These are phyloP conservation scores for Saccopteryx bilineata DNA, from an alignment of 2,113 vertebrate species.

Conservation along the genomic window DNA sequence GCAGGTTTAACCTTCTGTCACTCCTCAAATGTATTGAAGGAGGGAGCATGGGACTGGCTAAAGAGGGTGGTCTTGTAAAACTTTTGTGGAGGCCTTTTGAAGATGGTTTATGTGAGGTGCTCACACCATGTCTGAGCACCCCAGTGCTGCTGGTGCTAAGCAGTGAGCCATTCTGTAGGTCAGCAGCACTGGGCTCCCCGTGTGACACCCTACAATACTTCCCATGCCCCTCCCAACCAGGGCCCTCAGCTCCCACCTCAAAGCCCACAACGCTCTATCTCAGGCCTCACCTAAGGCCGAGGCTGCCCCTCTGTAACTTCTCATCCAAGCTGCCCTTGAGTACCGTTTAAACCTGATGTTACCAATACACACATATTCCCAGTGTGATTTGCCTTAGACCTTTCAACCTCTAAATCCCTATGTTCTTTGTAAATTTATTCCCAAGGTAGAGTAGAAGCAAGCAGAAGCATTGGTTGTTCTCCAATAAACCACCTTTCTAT, in stretches of 20 bases:
- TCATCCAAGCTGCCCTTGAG: not conserved
- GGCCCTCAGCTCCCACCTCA: not conserved
- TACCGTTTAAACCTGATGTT: not conserved
- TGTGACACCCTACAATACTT: not conserved
- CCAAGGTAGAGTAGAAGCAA: not conserved
- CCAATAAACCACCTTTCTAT: not conserved
- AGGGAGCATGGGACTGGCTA: no score
- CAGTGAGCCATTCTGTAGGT: not conserved
- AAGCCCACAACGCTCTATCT: no score
- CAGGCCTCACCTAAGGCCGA: not conserved
- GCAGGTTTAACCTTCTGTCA: not conserved
- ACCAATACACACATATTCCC: not conserved
- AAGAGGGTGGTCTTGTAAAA: no score
- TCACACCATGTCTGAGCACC: accelerated
- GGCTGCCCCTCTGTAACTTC: not conserved
- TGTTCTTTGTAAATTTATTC: not conserved
- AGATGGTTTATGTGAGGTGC: not conserved
- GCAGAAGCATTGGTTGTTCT: not conserved
- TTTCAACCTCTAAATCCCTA: not conserved
- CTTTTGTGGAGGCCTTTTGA: not conserved
- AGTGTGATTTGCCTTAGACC: not conserved
- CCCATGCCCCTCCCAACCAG: not conserved
- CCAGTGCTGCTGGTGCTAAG: not conserved
- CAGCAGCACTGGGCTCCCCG: not conserved
- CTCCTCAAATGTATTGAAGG: no score